Evolutionary conservation across 2,113 vertebrate genomes (phyloP).

Genomic region (Apteryx mantelli): DNA sequence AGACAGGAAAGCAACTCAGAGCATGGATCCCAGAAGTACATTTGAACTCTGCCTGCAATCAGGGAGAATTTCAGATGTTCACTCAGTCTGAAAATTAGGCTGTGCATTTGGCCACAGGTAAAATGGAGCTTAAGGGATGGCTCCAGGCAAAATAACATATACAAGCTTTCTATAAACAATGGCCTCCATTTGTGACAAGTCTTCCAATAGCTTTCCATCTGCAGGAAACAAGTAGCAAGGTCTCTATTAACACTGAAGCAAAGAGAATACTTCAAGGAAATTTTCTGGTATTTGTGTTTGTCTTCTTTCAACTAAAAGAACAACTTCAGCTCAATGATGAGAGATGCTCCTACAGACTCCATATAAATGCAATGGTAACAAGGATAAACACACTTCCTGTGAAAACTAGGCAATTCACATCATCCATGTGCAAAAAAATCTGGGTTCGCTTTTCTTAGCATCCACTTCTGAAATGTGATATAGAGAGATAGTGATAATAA

Average conservation of each 20-base stretch:
- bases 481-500: neutral
- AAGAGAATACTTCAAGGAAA: neutral
- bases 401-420: neutral
- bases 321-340: neutral
- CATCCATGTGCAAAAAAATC: neutral
- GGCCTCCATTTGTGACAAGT: neutral
- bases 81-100: neutral
- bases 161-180: neutral
- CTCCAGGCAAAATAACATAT: neutral
- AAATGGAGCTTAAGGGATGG: neutral
- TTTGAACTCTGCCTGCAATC: neutral
- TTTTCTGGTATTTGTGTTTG: rapidly evolving
- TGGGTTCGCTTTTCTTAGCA: neutral
- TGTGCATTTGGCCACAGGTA: neutral
- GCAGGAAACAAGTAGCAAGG: neutral
- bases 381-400: neutral
- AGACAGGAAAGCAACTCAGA: neutral
- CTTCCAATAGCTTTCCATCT: neutral
- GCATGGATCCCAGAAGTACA: neutral
- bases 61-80: neutral
- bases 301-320: neutral
- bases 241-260: neutral
- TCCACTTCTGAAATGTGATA: neutral
- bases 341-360: neutral
- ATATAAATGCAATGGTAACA: neutral